A percentile compares a stretch with the other conserved stretches of the same genome.
Conservation (phyloP, 2,113 vertebrate species). For the Corvus cornix region DNA sequence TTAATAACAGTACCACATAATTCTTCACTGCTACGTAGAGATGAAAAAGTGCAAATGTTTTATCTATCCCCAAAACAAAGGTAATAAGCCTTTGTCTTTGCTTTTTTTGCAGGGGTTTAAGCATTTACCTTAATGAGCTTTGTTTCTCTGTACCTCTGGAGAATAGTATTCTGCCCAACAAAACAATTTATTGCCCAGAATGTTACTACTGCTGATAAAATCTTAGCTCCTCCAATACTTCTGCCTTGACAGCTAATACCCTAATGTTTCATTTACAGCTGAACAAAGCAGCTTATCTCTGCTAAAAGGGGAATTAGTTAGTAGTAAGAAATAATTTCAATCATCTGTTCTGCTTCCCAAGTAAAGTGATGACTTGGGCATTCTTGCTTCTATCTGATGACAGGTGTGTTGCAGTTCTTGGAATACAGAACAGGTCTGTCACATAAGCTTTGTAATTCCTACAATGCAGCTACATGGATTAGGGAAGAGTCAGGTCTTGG, state of each 20-base stretch:
- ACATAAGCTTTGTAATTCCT: conserved; percentile 74
- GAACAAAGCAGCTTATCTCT: conserved; percentile 80
- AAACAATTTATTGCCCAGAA: conserved; percentile 82
- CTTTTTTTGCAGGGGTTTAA: conserved; percentile 61
- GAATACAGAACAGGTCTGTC: conserved; percentile 75
- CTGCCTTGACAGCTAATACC: conserved; percentile 80
- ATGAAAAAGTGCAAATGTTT: conserved; percentile 60
- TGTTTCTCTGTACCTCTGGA: conserved; percentile 78
- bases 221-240: conserved; percentile 78
- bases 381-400: conserved; percentile 70
- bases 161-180: conserved; percentile 80
- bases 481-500: conserved; percentile 71
- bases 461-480: conserved; percentile 76
- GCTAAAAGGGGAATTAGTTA: conserved; percentile 82
- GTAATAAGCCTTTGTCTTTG: conserved; percentile 73
- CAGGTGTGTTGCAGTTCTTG: conserved; percentile 71
- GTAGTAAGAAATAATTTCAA: conserved; percentile 80
- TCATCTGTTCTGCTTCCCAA: conserved; percentile 74
- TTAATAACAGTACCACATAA: conserved; percentile 69
- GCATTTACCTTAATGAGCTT: conserved; percentile 81
- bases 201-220: conserved; percentile 80
- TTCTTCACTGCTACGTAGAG: conserved; percentile 55
- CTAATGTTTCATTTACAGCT: conserved; percentile 83
- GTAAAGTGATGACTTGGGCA: conserved; percentile 73
- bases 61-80: conserved; percentile 70